Conservation (phyloP, 2,113 vertebrate species). For the Pelusios castaneus region DNA sequence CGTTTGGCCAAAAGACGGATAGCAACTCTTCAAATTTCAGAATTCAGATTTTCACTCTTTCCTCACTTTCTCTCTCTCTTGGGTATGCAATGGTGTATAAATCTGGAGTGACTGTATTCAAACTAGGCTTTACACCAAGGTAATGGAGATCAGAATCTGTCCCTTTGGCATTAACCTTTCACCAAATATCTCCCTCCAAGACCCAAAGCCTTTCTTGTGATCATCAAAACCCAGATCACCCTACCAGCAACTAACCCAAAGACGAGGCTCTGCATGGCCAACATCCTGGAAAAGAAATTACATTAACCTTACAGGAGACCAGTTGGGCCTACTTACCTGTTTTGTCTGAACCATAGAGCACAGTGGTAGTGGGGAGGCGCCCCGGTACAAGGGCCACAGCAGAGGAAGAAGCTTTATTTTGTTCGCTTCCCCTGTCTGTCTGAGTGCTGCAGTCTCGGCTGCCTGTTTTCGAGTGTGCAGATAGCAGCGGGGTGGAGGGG, state of each 20-base stretch:
- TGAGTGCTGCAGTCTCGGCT: constrained; percentile 97
- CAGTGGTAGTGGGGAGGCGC: constrained; percentile 65
- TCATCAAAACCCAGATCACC: background rate
- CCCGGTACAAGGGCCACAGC: constrained; percentile 65
- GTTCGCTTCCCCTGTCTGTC: constrained; percentile 86
- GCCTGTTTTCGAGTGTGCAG: constrained; percentile 93
- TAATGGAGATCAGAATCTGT: background rate
- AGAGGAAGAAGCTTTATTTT: constrained; percentile 77
- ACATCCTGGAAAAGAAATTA: background rate
- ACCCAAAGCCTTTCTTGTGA: background rate
- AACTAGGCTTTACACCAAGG: background rate
- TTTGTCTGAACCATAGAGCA: constrained; percentile 76
- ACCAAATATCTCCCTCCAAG: background rate
- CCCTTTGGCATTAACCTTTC: background rate
- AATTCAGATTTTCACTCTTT: background rate
- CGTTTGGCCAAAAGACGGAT: background rate
- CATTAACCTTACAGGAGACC: accelerated
- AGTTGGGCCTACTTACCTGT: constrained; percentile 70
- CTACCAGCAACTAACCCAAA: background rate
- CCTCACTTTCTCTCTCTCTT: background rate
- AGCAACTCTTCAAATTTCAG: background rate
- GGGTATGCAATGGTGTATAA: background rate
- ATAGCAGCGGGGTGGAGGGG: constrained; percentile 86
- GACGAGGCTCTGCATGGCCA: background rate
- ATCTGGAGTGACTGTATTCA: constrained; percentile 12